Evolutionary conservation across 1,140 invertebrate species (phyloP).

Genomic region (Diorhabda carinulata): DNA sequence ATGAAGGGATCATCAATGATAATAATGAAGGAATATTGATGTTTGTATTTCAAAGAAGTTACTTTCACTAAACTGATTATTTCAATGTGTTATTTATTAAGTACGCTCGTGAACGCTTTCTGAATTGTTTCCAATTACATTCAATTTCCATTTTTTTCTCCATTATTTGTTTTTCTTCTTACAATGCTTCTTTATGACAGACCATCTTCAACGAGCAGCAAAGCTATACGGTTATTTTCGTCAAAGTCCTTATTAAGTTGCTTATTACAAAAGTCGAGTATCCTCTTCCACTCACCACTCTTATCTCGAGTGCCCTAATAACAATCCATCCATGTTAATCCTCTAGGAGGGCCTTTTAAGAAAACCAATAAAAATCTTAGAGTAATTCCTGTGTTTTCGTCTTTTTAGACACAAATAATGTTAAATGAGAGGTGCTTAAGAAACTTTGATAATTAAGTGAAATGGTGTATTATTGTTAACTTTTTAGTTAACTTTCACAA

Average conservation of each 20-base stretch:
- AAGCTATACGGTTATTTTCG: slow-evolving; percentile 2
- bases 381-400: not conserved
- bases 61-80: too few species aligned
- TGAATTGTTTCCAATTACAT: not conserved
- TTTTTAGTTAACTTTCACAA: too few species aligned
- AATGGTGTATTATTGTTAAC: too few species aligned
- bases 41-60: too few species aligned
- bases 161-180: not conserved
- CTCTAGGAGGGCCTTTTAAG: slow-evolving; percentile 1
- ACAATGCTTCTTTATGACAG: slow-evolving; percentile 1
- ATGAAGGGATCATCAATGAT: too few species aligned
- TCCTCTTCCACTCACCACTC: not conserved
- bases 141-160: not conserved
- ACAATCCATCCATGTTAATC: slow-evolving; percentile 2
- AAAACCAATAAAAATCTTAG: not conserved
- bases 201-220: not conserved
- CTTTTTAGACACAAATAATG: not conserved
- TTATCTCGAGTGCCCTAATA: slow-evolving; percentile 2
- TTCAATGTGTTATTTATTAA: too few species aligned
- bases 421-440: too few species aligned
- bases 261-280: not conserved
- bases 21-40: too few species aligned
- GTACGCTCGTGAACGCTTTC: too few species aligned
- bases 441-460: too few species aligned
- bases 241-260: not conserved